Conservation (phyloP, 2,113 vertebrate genomes). For the Lanius ludovicianus region DNA sequence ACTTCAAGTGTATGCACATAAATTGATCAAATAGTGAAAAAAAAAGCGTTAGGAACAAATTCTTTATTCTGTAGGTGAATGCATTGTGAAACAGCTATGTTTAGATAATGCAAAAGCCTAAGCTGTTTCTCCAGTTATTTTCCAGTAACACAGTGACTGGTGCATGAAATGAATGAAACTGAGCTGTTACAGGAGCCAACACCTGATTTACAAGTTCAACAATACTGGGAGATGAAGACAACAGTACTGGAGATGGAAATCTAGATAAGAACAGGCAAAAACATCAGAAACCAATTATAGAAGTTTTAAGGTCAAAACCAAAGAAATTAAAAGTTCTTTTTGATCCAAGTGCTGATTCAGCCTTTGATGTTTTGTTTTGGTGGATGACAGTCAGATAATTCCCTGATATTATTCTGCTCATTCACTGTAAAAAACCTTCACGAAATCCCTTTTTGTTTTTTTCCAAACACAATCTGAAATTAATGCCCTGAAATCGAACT, state of each 20-base stretch:
- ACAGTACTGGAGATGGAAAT: background rate
- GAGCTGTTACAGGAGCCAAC: background rate
- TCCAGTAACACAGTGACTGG: background rate
- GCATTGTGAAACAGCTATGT: background rate
- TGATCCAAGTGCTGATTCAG: background rate
- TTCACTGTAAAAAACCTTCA: background rate
- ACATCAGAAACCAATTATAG: background rate
- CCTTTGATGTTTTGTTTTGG: background rate
- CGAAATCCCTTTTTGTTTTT: background rate
- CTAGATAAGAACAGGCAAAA: background rate
- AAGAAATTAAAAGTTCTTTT: background rate
- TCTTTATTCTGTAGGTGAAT: background rate
- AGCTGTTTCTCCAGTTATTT: background rate
- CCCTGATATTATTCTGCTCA: background rate
- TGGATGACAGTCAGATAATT: background rate
- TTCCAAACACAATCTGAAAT: background rate
- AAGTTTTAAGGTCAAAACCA: background rate
- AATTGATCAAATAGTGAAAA: background rate
- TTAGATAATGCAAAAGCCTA: background rate
- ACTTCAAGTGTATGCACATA: background rate
- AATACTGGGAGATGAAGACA: background rate
- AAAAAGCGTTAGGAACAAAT: background rate
- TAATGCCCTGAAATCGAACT: background rate
- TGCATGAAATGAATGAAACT: background rate
- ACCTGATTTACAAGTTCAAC: background rate